Base-by-base conservation (phyloP, 2,797 vertebrate species). In the Meriones psammophilus region DNA sequence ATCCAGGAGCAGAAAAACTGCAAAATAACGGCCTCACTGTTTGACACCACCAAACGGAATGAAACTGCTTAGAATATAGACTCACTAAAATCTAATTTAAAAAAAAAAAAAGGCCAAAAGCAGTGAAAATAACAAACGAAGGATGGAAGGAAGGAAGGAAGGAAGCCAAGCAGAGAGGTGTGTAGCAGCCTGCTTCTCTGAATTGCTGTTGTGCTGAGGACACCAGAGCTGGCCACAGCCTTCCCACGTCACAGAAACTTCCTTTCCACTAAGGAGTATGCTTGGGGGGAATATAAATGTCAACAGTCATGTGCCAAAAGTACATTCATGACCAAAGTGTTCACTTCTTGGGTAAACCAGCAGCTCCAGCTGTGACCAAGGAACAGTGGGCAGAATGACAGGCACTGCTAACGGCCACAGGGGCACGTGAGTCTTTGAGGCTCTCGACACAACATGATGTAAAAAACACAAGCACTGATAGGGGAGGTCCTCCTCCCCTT, bases 231-330 rank as follows among this genome's bases (percentile, higher is more conserved):
- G 30, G 22, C 13, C 73, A 77, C 58, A 15, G 96, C 98, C 97
- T 98, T 96, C 76, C 33, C 0, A 88, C 94, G 58, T 96, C 97
- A 94, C 97, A 97, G 96, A 96, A 95, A 92, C 80, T 91, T 96
- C 97, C 93, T 96, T 97, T 97, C 94, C 96, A 3, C 97, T 97
- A 95, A 88, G 68, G 96, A 96, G 96, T 97, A 96, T 79, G 96
- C 95, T 97, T 0, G 0, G 56, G 56, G 2, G 62, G 66, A 5
- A 6, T 18, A 0, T 50, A 28, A 58, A 36, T 28, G 58, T n/a
- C 58, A 62, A 17, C 28, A 22, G 39, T 24, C 39, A 14, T n/a
- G 33, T 60, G 86, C 15, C 36, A 26, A 74, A 68, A 14, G 26
- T 30, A 74, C 39, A 14, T 30, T 71, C 73, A 18, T n/a, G 39